Percentiles rank a stretch among this genome's conserved stretches.
Evolutionary conservation across 2,113 vertebrate species (phyloP).

Genomic region (Podocnemis expansa): DNA sequence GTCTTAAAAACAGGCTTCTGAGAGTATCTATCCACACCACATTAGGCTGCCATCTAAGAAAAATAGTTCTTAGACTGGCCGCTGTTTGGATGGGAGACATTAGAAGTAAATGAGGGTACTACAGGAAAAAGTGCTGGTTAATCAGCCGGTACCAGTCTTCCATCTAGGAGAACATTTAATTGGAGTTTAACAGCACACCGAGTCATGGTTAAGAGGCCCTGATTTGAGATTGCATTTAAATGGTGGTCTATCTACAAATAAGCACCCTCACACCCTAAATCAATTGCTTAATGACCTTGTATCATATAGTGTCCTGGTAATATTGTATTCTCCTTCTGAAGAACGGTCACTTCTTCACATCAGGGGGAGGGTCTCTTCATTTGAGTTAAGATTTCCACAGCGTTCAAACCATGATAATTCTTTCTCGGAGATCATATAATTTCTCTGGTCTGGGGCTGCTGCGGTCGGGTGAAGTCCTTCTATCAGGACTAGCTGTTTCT

Average conservation of each 20-base stretch:
- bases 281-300: neutral
- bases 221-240: neutral
- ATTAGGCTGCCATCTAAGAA: neutral
- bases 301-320: neutral
- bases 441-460: too few species aligned
- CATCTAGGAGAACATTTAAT: neutral
- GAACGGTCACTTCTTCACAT: neutral
- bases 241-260: neutral
- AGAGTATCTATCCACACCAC: neutral
- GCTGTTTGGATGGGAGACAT: neutral
- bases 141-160: neutral
- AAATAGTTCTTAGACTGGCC: neutral
- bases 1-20: neutral
- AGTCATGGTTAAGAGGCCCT: neutral
- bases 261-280: neutral
- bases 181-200: neutral
- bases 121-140: neutral
- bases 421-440: too few species aligned
- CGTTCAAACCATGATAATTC: neutral
- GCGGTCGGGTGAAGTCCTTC: too few species aligned
- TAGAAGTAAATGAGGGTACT: neutral
- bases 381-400: neutral
- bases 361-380: neutral
- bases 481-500: too few species aligned
- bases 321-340: neutral